A percentile compares a stretch with the other conserved stretches of the same genome.
These are phyloP conservation scores for Danaus plexippus DNA, from an alignment of 1,140 invertebrate genomes.

Conservation along the genomic window DNA sequence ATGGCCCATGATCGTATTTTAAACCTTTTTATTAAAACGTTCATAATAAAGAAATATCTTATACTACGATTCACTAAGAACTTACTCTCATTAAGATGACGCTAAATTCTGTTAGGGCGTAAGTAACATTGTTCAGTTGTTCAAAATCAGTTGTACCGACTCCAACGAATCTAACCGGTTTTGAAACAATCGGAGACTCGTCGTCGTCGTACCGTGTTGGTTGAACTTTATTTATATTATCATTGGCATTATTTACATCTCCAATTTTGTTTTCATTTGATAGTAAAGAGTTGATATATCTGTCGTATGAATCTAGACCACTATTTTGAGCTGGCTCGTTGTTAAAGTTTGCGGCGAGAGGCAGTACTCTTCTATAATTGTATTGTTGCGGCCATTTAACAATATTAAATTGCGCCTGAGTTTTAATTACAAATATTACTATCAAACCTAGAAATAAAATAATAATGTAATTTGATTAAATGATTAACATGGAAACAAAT, in stretches of 20 bases:
- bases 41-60: too few species aligned
- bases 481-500: too few species aligned
- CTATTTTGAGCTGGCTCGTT: too few species aligned
- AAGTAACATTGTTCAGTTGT: constrained; percentile 30
- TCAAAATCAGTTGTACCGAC: constrained; percentile 25
- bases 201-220: constrained; percentile 3
- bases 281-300: constrained; percentile 10
- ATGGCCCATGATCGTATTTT: constrained; percentile 2
- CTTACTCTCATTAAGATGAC: constrained; percentile 39
- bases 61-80: background rate
- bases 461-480: too few species aligned
- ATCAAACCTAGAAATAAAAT: too few species aligned
- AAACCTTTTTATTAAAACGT: too few species aligned
- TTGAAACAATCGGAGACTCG: constrained; percentile 8
- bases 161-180: constrained; percentile 20
- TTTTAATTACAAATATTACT: too few species aligned
- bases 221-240: constrained; percentile 5
- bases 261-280: background rate
- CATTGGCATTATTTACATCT: background rate
- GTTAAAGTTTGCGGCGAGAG: too few species aligned
- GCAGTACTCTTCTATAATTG: too few species aligned
- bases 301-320: constrained; percentile 4
- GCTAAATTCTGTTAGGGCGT: constrained; percentile 37
- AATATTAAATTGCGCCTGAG: too few species aligned
- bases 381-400: too few species aligned